phyloP scores from a whole-genome alignment of 2,113 vertebrate species.

The Lepidothrix coronata region DNA sequence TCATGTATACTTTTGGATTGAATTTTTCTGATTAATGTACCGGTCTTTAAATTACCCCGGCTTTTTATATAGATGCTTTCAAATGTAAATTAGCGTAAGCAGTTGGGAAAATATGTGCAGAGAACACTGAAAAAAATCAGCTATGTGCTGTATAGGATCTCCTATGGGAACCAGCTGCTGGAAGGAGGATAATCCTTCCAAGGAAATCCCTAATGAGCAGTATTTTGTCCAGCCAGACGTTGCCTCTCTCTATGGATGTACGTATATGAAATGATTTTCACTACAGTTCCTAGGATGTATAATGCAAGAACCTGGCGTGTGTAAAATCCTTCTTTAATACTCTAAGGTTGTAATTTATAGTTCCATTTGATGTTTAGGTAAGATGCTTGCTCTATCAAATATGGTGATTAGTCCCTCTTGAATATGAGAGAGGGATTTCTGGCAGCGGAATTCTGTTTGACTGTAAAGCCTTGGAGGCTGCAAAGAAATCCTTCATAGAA shows the following conservation, averaged over 20 bases:
- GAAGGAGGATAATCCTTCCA: background rate
- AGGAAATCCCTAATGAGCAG: background rate
- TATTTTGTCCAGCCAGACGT: background rate
- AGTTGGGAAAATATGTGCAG: background rate
- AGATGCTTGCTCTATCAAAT: constrained; percentile 54
- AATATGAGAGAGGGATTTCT: constrained; percentile 35
- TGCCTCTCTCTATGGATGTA: background rate
- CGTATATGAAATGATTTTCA: background rate
- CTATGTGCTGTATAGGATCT: background rate
- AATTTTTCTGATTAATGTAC: background rate
- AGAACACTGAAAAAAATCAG: background rate
- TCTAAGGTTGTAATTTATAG: background rate
- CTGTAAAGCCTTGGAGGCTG: constrained; percentile 47
- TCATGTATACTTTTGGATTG: background rate
- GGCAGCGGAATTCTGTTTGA: constrained; percentile 4
- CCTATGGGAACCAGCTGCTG: background rate
- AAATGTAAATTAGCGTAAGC: background rate
- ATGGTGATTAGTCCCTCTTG: constrained; percentile 41
- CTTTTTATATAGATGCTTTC: background rate
- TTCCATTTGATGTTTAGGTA: constrained; percentile 41
- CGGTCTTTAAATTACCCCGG: background rate
- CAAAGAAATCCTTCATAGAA: constrained; percentile 30
- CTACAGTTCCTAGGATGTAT: background rate
- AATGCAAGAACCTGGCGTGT: background rate
- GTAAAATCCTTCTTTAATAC: constrained; percentile 28